Evolutionary conservation across 2,113 vertebrate genomes (phyloP).

Genomic region (Chaenocephalus aceratus): DNA sequence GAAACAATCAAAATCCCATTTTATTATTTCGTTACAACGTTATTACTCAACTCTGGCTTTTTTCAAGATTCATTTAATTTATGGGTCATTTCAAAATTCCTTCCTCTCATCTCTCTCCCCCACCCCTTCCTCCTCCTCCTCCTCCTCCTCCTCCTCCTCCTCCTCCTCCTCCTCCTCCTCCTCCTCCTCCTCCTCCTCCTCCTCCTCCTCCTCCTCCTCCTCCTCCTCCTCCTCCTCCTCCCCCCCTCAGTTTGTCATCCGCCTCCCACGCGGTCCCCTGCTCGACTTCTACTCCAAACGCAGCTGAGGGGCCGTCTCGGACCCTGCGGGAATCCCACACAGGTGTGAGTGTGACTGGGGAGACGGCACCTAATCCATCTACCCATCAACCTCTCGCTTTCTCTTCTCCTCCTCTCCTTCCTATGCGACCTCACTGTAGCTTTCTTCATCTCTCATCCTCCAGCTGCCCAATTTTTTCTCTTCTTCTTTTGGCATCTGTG

Average conservation of each 20-base stretch:
- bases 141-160: constrained; percentile 33
- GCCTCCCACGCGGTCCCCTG: constrained; percentile 95
- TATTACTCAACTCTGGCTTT: constrained; percentile 31
- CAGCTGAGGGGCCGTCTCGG: constrained; percentile 89
- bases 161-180: constrained; percentile 51
- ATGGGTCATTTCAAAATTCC: constrained; percentile 72
- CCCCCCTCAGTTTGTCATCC: constrained; percentile 76
- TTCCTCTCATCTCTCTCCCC: constrained; percentile 82
- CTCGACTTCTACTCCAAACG: constrained; percentile 93
- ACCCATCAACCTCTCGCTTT: constrained; percentile 71
- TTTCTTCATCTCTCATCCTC: constrained; percentile 73
- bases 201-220: constrained; percentile 74
- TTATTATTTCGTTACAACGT: background rate
- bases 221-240: constrained; percentile 33
- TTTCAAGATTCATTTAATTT: constrained; percentile 34
- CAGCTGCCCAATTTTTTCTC: constrained; percentile 27
- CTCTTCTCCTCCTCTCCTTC: constrained; percentile 57
- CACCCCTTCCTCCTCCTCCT: constrained; percentile 74
- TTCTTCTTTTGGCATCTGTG: constrained; percentile 38
- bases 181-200: constrained; percentile 59
- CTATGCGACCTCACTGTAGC: constrained; percentile 65
- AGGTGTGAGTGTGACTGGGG: constrained; percentile 86
- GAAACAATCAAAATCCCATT: background rate
- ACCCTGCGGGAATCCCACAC: constrained; percentile 87
- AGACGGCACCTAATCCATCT: constrained; percentile 66